These are phyloP conservation scores for Myotis findleyi DNA, from an alignment of 2,797 vertebrate species.

Conservation along the genomic window DNA sequence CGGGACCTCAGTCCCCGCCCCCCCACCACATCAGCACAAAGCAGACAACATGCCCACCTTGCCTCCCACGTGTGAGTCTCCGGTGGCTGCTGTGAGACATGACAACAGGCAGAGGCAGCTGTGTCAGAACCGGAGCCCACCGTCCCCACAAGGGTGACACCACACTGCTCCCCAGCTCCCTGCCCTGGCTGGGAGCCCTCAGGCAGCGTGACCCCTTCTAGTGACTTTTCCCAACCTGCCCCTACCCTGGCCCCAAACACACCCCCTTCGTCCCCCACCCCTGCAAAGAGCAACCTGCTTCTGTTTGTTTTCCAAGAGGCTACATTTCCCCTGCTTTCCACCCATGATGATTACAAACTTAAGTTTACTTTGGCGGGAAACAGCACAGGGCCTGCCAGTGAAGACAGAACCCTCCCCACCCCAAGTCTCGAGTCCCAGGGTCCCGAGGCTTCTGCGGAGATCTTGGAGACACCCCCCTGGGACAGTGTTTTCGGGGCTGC, in stretches of 20 bases:
- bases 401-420: not conserved
- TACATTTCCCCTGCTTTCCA: not conserved
- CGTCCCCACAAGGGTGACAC: not conserved
- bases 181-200: not conserved
- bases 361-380: not conserved
- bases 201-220: rapidly evolving
- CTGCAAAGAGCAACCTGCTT: not conserved
- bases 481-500: too few relatives aligned
- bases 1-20: not conserved
- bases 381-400: not conserved
- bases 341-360: not conserved
- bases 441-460: not conserved
- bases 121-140: not conserved
- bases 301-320: not conserved
- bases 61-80: too few relatives aligned
- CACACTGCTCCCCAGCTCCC: not conserved
- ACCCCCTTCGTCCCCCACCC: not conserved
- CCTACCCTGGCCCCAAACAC: not conserved
- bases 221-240: not conserved
- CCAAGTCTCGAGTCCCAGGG: too few relatives aligned
- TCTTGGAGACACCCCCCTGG: not conserved
- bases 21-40: not conserved
- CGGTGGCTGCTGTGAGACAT: too few relatives aligned
- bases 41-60: too few relatives aligned
- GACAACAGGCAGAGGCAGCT: not conserved